Conservation (phyloP, 2,888 invertebrate genomes). For the Colostygia pectinataria region DNA sequence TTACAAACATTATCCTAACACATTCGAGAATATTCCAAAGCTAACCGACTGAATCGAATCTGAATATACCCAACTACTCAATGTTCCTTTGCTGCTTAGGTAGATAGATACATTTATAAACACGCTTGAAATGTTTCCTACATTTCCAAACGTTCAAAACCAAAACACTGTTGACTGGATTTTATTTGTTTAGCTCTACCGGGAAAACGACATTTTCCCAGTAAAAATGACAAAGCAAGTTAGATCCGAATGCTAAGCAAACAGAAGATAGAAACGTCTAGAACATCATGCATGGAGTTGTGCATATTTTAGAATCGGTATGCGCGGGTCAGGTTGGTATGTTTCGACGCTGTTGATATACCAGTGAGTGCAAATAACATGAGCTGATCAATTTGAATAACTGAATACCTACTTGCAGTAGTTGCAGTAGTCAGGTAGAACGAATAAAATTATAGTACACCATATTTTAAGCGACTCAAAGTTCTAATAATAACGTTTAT, state of each 20-base stretch:
- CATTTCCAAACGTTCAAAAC: constrained; percentile 32
- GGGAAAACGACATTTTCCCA: constrained; percentile 25
- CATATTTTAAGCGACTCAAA: too few relatives aligned
- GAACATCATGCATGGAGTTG: constrained; percentile 39
- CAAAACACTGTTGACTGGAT: constrained; percentile 21
- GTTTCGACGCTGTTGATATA: constrained; percentile 24
- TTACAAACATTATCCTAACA: too few relatives aligned
- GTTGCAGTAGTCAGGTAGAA: too few relatives aligned
- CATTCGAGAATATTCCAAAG: background rate
- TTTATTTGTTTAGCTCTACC: constrained; percentile 24
- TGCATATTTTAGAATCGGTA: constrained; percentile 57
- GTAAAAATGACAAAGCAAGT: constrained; percentile 36
- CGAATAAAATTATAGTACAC: too few relatives aligned
- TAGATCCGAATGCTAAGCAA: constrained; percentile 25
- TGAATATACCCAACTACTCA: constrained; percentile 1
- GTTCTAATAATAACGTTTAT: too few relatives aligned
- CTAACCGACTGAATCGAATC: background rate
- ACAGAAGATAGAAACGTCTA: constrained; percentile 36
- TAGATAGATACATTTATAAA: constrained; percentile 30
- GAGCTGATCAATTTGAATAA: constrained; percentile 30
- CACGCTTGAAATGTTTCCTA: constrained; percentile 15
- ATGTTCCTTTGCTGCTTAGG: constrained; percentile 35
- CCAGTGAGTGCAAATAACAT: constrained; percentile 16
- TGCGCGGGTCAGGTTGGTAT: constrained; percentile 44
- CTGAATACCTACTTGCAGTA: constrained; percentile 2